These are phyloP conservation scores for Holothuria leucospilota DNA, from an alignment of 53 echinoderm and acorn worm genomes.

Conservation along the genomic window DNA sequence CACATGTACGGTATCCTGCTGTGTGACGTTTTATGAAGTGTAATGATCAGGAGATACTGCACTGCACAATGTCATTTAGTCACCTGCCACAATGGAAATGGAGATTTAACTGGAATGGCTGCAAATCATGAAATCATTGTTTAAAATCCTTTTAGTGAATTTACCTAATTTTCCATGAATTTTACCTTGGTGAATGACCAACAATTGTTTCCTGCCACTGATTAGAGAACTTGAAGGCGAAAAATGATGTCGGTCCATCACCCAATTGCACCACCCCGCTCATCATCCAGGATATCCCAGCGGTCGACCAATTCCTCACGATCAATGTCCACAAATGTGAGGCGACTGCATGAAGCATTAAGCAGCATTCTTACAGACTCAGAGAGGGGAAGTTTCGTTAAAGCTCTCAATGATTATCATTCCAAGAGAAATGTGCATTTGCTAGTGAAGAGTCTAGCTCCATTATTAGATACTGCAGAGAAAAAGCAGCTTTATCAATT, in stretches of 20 bases:
- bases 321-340: conserved; percentile 91
- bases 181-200: no score
- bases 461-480: conserved; percentile 81
- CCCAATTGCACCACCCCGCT: conserved; percentile 56
- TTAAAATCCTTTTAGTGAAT: no score
- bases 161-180: no score
- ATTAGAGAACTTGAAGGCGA: no score
- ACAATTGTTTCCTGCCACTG: no score
- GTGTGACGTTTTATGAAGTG: no score
- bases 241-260: conserved; percentile 64
- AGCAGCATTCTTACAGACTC: conserved; percentile 70
- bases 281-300: conserved; percentile 42
- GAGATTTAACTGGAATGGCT: no score
- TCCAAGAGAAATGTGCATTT: conserved; percentile 84
- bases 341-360: conserved; percentile 84
- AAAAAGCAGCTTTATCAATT: conserved; percentile 76
- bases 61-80: no score
- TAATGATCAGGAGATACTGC: no score
- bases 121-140: no score
- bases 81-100: no score
- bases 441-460: conserved; percentile 72
- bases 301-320: conserved; percentile 55
- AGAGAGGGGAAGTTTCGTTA: conserved; percentile 83
- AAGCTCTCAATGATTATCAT: conserved; percentile 92
- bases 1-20: no score